Evolutionary conservation across 1,140 invertebrate species (phyloP).

Genomic region (Acromyrmex echinatior): DNA sequence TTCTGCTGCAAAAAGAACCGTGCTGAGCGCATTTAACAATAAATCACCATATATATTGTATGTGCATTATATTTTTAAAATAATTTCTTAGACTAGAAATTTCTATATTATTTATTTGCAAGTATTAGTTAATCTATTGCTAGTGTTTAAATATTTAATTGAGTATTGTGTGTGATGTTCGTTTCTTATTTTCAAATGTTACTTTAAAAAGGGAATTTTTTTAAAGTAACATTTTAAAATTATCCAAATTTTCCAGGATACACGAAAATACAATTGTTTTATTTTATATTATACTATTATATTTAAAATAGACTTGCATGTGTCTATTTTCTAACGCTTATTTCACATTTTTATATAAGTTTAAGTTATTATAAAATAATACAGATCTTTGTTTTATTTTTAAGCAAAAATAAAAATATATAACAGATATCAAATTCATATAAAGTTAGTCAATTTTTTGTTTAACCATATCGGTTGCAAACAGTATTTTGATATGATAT

Average conservation of each 20-base stretch:
- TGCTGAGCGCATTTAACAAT: background rate
- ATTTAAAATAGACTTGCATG: slow-evolving; percentile 6
- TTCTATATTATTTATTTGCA: background rate
- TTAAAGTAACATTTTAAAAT: background rate
- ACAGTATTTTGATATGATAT: background rate
- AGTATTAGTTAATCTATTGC: background rate
- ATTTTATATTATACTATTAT: background rate
- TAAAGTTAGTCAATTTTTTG: slow-evolving; percentile 2
- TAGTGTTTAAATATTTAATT: background rate
- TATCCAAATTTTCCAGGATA: background rate
- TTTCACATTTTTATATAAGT: background rate
- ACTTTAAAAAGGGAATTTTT: background rate
- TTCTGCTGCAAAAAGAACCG: slow-evolving; percentile 2
- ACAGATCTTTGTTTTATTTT: slow-evolving; percentile 4
- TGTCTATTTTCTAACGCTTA: background rate
- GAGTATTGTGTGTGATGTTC: background rate
- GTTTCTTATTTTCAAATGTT: background rate
- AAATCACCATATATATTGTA: background rate
- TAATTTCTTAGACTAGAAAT: background rate
- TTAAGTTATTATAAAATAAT: background rate
- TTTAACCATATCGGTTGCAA: background rate
- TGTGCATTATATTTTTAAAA: slow-evolving; percentile 21
- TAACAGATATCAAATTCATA: background rate
- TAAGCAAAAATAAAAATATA: background rate
- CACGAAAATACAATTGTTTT: background rate